Percentiles rank a stretch among this genome's conserved stretches.
Evolutionary conservation across 2,888 invertebrate species (phyloP).

Genomic region (Macrosoma leucophasiata): DNA sequence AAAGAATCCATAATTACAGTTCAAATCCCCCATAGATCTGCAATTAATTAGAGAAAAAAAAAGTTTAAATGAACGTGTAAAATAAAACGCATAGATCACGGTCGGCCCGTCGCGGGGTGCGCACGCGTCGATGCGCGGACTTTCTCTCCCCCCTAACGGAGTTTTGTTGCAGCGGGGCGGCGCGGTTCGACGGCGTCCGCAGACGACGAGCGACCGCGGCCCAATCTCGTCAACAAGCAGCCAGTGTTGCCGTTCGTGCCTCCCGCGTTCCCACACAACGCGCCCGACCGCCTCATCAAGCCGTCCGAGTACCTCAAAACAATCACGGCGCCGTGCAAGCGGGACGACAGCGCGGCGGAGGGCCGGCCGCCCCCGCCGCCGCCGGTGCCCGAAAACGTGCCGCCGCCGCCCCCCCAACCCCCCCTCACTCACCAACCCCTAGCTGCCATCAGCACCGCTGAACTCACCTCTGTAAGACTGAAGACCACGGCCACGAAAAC

Average conservation of each 20-base stretch:
- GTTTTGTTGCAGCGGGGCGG: slow-evolving; percentile 58
- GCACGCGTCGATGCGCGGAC: slow-evolving; percentile 55
- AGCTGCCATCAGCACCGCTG: slow-evolving; percentile 91
- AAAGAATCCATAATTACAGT: too few species aligned
- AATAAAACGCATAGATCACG: too few species aligned
- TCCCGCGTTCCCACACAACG: slow-evolving; percentile 89
- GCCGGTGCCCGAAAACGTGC: slow-evolving; percentile 54
- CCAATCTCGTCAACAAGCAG: slow-evolving; percentile 88
- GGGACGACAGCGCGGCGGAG: slow-evolving; percentile 73
- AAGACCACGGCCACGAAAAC: slow-evolving; percentile 86
- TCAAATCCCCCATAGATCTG: too few species aligned
- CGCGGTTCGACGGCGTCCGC: slow-evolving; percentile 58
- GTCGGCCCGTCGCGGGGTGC: slow-evolving; percentile 29
- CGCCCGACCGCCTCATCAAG: slow-evolving; percentile 90
- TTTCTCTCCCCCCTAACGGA: slow-evolving; percentile 56
- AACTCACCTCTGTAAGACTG: slow-evolving; percentile 88
- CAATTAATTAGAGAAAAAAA: too few species aligned
- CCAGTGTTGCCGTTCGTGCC: slow-evolving; percentile 92
- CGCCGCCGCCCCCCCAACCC: slow-evolving; percentile 53
- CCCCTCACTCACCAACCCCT: slow-evolving; percentile 80
- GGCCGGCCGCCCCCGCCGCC: slow-evolving; percentile 77
- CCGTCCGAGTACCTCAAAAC: slow-evolving; percentile 94
- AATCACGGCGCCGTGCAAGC: slow-evolving; percentile 80
- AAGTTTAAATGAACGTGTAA: too few species aligned
- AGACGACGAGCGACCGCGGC: slow-evolving; percentile 72